Base-by-base conservation (phyloP, 2,888 invertebrate species). In the Nomada goodeniana region DNA sequence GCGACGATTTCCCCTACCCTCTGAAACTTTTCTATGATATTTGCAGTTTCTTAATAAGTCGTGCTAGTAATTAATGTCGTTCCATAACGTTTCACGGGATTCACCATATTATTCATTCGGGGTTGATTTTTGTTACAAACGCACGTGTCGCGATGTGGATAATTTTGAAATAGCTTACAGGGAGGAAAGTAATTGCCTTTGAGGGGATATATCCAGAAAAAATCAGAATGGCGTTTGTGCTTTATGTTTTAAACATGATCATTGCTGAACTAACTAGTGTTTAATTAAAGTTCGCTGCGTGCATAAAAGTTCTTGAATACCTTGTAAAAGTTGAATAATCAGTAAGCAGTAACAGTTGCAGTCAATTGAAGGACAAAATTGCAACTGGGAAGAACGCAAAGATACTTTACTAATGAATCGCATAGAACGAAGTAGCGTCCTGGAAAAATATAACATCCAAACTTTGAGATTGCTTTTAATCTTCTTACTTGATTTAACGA, bases 51-150 rank as follows among this genome's bases (percentile, higher is more conserved):
- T 64, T 63, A 23, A 65, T 71, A 65, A 80, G 61, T 76, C 59
- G 65, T 53, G 44, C 36, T 23, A 60, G 55, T 70, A 60, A 76
- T 80, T 71, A 80, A 71, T 65, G 64, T 20, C 36, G 26, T 57
- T 69, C 44, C 42, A 26, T 42, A 29, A 29, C 29, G 29, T 29
- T 29, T 29, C 29, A 29, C 29, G 29, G 29, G 29, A 29, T 29
- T 5, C 29, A 29, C 7, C 7, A 29, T 29, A 29, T 29, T 29
- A 29, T 29, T 29, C 29, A 7, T 29, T 29, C 5, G 29, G 7
- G 42, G 59, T 47, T 47, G 47, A 47, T 13, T 47, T 10, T 7
- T 13, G 47, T 47, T 13, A 47, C 7, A 13, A 47, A 47, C 10
- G 10, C 13, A 13, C 2, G 13, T 0, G 13, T 29, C 29, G 13